Evolutionary conservation across 2,113 vertebrate genomes (phyloP), one percentile per base, ranked within the genome.

Genomic region (Pristiophorus japonicus): DNA sequence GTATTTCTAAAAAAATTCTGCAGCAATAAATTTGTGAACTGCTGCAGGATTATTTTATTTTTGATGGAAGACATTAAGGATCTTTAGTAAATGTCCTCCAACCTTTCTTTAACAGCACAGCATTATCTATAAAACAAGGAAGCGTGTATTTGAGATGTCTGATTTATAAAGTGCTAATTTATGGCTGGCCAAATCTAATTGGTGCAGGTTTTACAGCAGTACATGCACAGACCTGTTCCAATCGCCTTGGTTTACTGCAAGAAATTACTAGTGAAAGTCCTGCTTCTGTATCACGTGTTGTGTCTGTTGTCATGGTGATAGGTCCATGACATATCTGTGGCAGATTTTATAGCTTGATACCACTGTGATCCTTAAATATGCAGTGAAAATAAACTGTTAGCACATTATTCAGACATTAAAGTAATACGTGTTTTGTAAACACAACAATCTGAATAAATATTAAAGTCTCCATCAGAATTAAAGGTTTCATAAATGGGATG

Each of bases 111-210:
- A 94, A 70, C 24, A 70, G 66, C 42, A 51, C 66, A 73, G 66
- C 42, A 51, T 30, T 67, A 34, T 73, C 65, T 51, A 51, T 34
- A 30, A 70, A 94, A 30, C 42, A 27, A 24, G 24, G 87, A 90
- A 94, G 45, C 63, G 27, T 67, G 24, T 73, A 67, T 94, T 65
- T 70, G 63, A 94, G 63, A 42, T 94, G 93, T 94, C 16, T 12
- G 93, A 94, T 94, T 73, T 73, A 47, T 94, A 70, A 94, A 70
- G 65, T 70, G 66, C 93, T 92, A 94, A 94, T 94, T 94, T 94
- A 70, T 94, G 63, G 65, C 45, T 94, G 38, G 93, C 42, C 38
- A 34, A 94, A 51, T 70, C 42, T 94, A 94, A 94, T 94, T 51
- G 93, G 45, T 34, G 66, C 24, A 16, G 42, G 42, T 94, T 94